Percentiles rank a stretch among this genome's conserved stretches.
These are phyloP conservation scores for Potorous gilbertii DNA, from an alignment of 2,797 vertebrate genomes.

Conservation along the genomic window DNA sequence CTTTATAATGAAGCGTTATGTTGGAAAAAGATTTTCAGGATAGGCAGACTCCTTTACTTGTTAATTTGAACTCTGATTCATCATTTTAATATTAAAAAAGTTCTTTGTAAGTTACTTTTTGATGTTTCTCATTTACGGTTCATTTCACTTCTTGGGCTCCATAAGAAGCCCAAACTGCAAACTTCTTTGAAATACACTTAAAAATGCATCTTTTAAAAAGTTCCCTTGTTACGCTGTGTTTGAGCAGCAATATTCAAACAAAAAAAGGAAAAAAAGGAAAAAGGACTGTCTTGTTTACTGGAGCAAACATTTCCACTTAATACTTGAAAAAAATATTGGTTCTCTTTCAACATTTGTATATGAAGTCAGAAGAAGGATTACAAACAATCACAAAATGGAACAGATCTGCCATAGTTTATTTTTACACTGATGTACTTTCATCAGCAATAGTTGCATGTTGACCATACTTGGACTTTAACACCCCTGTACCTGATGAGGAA, in stretches of 20 bases:
- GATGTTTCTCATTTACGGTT: constrained; percentile 89
- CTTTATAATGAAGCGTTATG: constrained; percentile 91
- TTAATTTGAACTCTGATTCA: constrained; percentile 89
- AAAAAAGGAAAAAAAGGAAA: neutral
- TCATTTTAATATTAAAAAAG: constrained; percentile 88
- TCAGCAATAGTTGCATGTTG: neutral
- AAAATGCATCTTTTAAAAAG: constrained; percentile 83
- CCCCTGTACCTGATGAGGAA: neutral
- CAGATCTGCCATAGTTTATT: neutral
- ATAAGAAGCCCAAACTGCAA: constrained; percentile 86
- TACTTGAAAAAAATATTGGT: neutral
- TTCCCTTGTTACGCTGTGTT: constrained; percentile 63
- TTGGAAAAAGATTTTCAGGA: constrained; percentile 90
- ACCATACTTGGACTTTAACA: neutral
- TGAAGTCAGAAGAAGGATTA: neutral
- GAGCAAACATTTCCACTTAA: constrained; percentile 67
- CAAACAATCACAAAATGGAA: neutral
- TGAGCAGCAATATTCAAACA: constrained; percentile 42
- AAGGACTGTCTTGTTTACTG: constrained; percentile 28
- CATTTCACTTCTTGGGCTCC: constrained; percentile 83
- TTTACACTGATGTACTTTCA: neutral
- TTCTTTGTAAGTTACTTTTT: constrained; percentile 87
- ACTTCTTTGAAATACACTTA: constrained; percentile 85
- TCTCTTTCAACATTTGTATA: neutral
- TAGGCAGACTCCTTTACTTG: constrained; percentile 86